Evolutionary conservation across 2,888 invertebrate species (phyloP).

Genomic region (Apodemia duryi): DNA sequence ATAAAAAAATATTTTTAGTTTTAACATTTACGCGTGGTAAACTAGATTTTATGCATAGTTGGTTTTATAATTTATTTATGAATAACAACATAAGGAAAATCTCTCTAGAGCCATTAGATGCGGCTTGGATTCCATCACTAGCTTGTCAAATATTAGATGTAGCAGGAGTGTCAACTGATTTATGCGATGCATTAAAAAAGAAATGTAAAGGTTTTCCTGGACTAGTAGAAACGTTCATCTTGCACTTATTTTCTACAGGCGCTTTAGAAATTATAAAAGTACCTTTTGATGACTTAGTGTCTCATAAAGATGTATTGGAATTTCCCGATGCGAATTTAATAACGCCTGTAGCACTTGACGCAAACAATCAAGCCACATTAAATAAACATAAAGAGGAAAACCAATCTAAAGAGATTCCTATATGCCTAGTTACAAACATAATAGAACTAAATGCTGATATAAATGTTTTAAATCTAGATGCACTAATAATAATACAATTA

Average conservation of each 20-base stretch:
- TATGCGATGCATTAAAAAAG: slow-evolving; percentile 63
- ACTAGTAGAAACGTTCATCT: slow-evolving; percentile 71
- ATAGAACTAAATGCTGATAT: slow-evolving; percentile 56
- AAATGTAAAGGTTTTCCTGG: slow-evolving; percentile 76
- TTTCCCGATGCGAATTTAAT: slow-evolving; percentile 53
- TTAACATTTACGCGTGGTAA: slow-evolving; percentile 59
- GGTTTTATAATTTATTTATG: slow-evolving; percentile 65
- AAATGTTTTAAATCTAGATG: slow-evolving; percentile 63
- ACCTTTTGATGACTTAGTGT: slow-evolving; percentile 41
- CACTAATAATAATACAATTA: slow-evolving; percentile 74
- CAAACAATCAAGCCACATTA: slow-evolving; percentile 47
- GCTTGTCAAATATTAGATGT: slow-evolving; percentile 82
- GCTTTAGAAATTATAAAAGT: slow-evolving; percentile 58
- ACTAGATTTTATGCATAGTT: slow-evolving; percentile 53
- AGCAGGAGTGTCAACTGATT: slow-evolving; percentile 71
- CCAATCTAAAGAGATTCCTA: slow-evolving; percentile 42
- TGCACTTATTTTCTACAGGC: slow-evolving; percentile 69
- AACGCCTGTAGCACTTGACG: slow-evolving; percentile 55
- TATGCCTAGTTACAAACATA: slow-evolving; percentile 57
- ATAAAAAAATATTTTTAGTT: slow-evolving; percentile 54
- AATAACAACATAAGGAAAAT: slow-evolving; percentile 60
- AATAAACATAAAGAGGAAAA: slow-evolving; percentile 48
- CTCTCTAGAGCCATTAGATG: slow-evolving; percentile 56
- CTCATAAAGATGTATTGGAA: slow-evolving; percentile 47
- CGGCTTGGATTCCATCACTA: slow-evolving; percentile 63